Evolutionary conservation across 2,888 invertebrate genomes (phyloP).

Genomic region (Drosophila basisetae): DNA sequence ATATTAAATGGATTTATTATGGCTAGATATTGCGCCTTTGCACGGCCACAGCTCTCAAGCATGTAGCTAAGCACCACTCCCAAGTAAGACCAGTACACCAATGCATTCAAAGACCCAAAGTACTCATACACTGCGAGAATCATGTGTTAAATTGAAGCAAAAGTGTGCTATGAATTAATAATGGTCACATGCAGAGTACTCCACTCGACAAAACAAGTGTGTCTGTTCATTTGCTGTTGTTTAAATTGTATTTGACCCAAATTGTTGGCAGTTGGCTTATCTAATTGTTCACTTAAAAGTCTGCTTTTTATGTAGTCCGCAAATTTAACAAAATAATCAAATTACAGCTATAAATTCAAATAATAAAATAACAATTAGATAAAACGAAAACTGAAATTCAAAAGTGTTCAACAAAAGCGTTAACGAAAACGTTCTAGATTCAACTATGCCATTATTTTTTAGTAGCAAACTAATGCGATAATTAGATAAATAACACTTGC

Average conservation of each 20-base stretch:
- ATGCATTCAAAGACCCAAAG: background rate
- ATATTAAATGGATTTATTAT: slow-evolving; percentile 81
- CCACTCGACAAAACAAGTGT: background rate
- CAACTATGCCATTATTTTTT: background rate
- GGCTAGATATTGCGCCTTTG: slow-evolving; percentile 73
- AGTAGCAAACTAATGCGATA: background rate
- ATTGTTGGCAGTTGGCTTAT: background rate
- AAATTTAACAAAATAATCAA: background rate
- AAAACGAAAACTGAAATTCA: background rate
- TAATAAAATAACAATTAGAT: background rate
- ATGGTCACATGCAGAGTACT: background rate
- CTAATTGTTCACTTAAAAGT: background rate
- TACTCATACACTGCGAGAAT: slow-evolving; percentile 1
- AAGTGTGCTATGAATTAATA: background rate
- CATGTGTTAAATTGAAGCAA: background rate
- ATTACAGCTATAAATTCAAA: background rate
- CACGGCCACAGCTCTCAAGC: slow-evolving; percentile 37
- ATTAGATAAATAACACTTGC: background rate
- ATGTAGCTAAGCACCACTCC: slow-evolving; percentile 40
- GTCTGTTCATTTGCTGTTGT: background rate
- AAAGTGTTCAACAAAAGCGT: background rate
- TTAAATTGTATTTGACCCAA: background rate
- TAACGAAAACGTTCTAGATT: background rate
- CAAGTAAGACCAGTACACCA: slow-evolving; percentile 11
- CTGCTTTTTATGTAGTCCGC: background rate